Base-by-base conservation (phyloP, 2,113 vertebrate species). In the Glaucomys volans region DNA sequence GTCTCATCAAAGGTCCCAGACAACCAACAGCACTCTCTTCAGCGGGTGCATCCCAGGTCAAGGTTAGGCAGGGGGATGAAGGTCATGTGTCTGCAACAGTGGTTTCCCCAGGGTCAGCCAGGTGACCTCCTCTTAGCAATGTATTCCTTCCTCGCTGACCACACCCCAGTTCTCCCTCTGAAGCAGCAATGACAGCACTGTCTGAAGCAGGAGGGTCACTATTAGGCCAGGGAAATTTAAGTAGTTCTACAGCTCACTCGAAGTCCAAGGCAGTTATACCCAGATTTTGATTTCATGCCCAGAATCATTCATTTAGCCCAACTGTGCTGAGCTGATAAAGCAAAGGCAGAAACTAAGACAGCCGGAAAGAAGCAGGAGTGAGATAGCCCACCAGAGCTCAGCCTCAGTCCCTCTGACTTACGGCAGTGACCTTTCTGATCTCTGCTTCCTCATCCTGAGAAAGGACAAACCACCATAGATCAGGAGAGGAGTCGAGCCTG, bases 381-480 rank as follows among this genome's bases (percentile, higher is more conserved):
- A 93, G 71, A 77, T 87, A 75, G 93, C 22, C 8, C 30, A 28
- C 40, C 44, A 52, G 35, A 2, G 54, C 32, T 42, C 47, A 35
- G 14, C 16, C 40, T 69, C 35, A 14, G 57, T 35, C 67, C 3
- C 14, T 42, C 9, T 91, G 92, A 89, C 88, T 80, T 85, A 87
- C 20, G n/a, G 35, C 17, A 17, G 32, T 67, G 66, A 71, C 66
- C 72, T 81, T 64, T 64, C 64, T 42, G 71, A 81, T 62, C 69
- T 83, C 79, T 28, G 64, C 84, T 97, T 95, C 96, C 94, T 94
- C 35, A 66, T 54, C 52, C 79, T 83, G 79, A 89, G 86, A 89
- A 64, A 40, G 42, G 74, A 14, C 74, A 75, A 54, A 26, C 30
- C n/a, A 17, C n/a, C 11, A 14, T 0, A 0, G 44, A 54, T 90